Evolutionary conservation across 1,140 invertebrate genomes (phyloP), one percentile per base, ranked within the genome.

Genomic region (Drosophila punjabiensis): DNA sequence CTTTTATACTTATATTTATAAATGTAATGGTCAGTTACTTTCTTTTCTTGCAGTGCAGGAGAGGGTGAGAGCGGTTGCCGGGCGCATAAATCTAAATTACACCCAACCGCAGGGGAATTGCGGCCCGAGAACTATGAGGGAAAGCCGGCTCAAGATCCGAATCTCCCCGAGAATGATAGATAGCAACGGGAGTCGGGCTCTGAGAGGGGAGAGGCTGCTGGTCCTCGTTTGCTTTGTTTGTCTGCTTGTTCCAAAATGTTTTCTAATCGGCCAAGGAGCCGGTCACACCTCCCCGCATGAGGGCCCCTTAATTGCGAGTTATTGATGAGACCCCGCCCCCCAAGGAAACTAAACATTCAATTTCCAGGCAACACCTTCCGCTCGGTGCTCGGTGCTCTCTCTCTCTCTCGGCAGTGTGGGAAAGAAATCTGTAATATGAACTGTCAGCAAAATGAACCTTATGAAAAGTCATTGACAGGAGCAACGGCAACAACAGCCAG

Each of bases 1-100:
- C 24, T 24, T 24, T 24, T 24, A 24, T 24, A 24, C 1, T 24
- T 24, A 24, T 24, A 24, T 2, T 2, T 24, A 24, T 24, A 24
- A 24, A 24, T 24, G 1, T 24, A 24, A 24, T 24, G 24, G 24
- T 24, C 3, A 24, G 0, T 18, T 48, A 39, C 5, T 2, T 11
- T 1, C 10, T 47, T 67, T 71, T 69, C 50, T 71, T 32, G 9
- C 39, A 32, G 65, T 71, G 65, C 33, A 71, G 30, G 7, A 39
- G 45, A 43, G 47, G 35, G 50, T 50, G 20, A 24, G 35, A 30
- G 43, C 9, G 52, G 33, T n/a, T 28, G 55, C 50, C 70, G 68
- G 78, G 76, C 55, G 65, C 48, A 88, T 88, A 88, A 88, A 88
- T 88, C 85, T 88, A 88, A 88, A 89, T 88, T 89, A 89, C 85